Percentiles rank a stretch among this genome's conserved stretches.
Conservation (phyloP, 53 echinoderm and acorn worm species). For the Crossaster papposus region DNA sequence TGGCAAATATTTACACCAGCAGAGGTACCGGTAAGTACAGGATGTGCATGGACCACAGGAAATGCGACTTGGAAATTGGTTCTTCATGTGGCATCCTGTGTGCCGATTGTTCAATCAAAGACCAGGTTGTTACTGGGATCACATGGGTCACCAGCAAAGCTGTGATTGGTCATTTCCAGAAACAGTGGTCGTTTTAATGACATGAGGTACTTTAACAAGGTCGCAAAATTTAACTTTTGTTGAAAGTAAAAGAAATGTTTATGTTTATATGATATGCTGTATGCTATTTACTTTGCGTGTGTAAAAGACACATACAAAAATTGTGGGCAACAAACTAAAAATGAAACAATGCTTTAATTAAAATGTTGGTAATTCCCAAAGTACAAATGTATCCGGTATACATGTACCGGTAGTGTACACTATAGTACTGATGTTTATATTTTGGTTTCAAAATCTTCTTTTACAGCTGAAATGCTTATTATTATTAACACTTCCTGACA, state of each 20-base stretch:
- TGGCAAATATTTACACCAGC: constrained; percentile 29
- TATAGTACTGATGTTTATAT: neutral
- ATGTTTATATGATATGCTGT: too few species aligned
- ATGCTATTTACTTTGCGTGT: neutral
- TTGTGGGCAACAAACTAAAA: neutral
- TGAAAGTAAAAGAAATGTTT: too few species aligned
- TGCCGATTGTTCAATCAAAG: neutral
- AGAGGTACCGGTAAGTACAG: too few species aligned
- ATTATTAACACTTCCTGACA: neutral
- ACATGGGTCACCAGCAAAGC: constrained; percentile 18
- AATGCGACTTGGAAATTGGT: constrained; percentile 44
- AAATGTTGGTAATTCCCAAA: neutral
- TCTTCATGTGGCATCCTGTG: constrained; percentile 40
- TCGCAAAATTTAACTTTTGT: too few species aligned
- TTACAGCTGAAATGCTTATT: neutral
- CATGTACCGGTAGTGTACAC: neutral
- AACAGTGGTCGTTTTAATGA: neutral
- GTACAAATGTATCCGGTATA: too few species aligned
- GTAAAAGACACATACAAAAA: neutral
- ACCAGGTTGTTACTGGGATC: neutral
- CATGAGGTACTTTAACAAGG: neutral
- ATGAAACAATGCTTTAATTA: neutral
- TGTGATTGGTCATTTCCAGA: neutral
- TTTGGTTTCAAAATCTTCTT: neutral
- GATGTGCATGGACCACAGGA: constrained; percentile 34